phyloP scores from a whole-genome alignment of 2,797 vertebrate species.

The Graptemys geographica region DNA sequence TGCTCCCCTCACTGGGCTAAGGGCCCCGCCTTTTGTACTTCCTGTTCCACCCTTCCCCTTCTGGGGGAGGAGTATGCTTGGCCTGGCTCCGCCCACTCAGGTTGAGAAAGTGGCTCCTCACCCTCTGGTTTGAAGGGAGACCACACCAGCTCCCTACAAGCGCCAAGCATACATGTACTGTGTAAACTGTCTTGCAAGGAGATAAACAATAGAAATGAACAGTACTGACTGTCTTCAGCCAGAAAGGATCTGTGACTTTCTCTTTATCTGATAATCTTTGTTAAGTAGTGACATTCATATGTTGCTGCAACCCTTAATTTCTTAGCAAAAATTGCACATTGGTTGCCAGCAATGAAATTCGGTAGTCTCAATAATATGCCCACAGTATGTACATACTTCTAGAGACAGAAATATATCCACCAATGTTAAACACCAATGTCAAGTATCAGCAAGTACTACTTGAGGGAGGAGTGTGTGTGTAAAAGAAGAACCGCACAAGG shows the following conservation, averaged over 20 bases:
- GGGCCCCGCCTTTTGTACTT: too few species aligned
- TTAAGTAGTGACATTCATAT: background rate
- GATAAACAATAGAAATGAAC: background rate
- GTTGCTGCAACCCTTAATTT: background rate
- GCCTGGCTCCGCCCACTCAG: too few species aligned
- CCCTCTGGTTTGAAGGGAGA: too few species aligned
- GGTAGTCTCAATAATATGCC: background rate
- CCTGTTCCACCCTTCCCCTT: too few species aligned
- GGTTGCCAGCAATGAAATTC: background rate
- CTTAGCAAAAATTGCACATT: fast-evolving
- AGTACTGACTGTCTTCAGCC: background rate
- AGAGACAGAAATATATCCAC: background rate
- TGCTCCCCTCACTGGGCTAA: too few species aligned
- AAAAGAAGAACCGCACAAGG: background rate
- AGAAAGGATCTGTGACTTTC: background rate
- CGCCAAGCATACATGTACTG: background rate
- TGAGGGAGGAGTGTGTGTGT: fast-evolving
- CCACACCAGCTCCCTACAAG: too few species aligned
- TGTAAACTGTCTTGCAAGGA: slow-evolving; percentile 1
- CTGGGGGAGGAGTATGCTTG: too few species aligned
- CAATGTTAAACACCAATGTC: background rate
- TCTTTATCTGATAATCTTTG: background rate
- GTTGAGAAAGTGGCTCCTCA: too few species aligned
- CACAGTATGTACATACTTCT: fast-evolving
- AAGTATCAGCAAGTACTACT: background rate